These are phyloP conservation scores for Polypterus bichir DNA, from an alignment of 2,113 vertebrate genomes.

Conservation along the genomic window DNA sequence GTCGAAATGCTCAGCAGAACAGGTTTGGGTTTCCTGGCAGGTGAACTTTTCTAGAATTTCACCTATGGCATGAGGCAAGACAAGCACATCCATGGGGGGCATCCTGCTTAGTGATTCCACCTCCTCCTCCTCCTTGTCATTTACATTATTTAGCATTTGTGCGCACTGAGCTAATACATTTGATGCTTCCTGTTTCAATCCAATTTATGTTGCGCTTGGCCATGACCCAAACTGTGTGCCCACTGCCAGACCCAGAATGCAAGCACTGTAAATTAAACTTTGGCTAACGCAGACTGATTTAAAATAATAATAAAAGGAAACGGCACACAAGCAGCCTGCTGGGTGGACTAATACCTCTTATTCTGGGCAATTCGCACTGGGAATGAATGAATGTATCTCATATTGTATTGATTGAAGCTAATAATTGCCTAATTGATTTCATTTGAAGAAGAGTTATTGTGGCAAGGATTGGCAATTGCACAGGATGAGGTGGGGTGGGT, in stretches of 20 bases:
- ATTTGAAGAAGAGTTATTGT: constrained; percentile 43
- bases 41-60: too few relatives aligned
- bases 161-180: constrained; percentile 32
- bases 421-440: constrained; percentile 58
- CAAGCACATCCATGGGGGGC: too few relatives aligned
- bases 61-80: too few relatives aligned
- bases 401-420: constrained; percentile 61
- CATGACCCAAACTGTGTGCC: constrained; percentile 29
- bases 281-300: background rate
- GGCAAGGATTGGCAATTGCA: constrained; percentile 15
- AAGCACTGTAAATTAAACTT: constrained; percentile 23
- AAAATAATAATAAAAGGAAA: background rate
- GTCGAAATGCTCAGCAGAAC: too few relatives aligned
- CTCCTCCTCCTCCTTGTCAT: constrained; percentile 18
- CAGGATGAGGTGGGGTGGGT: constrained; percentile 16
- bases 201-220: constrained; percentile 30
- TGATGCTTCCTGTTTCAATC: constrained; percentile 24
- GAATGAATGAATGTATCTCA: constrained; percentile 54
- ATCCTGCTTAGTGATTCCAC: constrained; percentile 18
- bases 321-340: background rate
- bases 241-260: background rate
- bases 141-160: constrained; percentile 27
- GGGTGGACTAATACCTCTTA: constrained; percentile 26
- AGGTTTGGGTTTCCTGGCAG: too few relatives aligned
- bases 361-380: constrained; percentile 49